phyloP scores from a whole-genome alignment of 2,113 vertebrate species.

The Procavia capensis region DNA sequence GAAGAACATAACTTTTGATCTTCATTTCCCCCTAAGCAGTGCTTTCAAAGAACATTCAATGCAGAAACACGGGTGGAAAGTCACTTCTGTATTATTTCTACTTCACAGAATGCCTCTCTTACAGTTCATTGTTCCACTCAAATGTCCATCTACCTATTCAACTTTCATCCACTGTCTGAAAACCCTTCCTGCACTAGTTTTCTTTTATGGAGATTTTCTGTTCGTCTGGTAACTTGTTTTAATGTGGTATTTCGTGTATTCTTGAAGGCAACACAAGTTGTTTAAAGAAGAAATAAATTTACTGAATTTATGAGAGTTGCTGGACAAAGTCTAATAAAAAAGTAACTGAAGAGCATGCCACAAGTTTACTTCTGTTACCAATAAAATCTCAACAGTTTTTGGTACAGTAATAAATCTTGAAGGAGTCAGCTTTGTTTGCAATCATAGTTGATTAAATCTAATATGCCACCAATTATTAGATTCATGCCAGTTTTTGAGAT shows the following conservation, averaged over 20 bases:
- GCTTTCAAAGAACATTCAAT: not conserved
- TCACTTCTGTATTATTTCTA: not conserved
- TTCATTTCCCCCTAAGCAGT: not conserved
- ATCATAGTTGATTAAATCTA: not conserved
- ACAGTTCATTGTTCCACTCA: not conserved
- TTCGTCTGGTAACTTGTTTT: conserved; percentile 2
- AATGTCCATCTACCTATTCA: not conserved
- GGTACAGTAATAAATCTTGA: not conserved
- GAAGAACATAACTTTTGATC: not conserved
- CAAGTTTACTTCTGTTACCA: conserved; percentile 37
- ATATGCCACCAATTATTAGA: not conserved
- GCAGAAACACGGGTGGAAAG: not conserved
- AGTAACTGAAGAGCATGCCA: conserved; percentile 22
- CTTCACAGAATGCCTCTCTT: not conserved
- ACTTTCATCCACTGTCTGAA: not conserved
- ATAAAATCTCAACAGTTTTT: conserved; percentile 29
- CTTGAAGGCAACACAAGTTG: conserved; percentile 22
- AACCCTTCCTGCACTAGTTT: not conserved
- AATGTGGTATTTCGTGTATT: conserved; percentile 2
- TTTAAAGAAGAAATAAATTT: conserved; percentile 60
- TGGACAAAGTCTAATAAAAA: conserved; percentile 56
- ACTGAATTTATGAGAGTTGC: conserved; percentile 45
- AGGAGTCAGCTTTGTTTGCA: not conserved
- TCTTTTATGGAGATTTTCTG: not conserved
- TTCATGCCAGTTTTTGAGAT: conserved; percentile 11